Base-by-base conservation (phyloP, 2,113 vertebrate species). In the Terrapene triunguis region DNA sequence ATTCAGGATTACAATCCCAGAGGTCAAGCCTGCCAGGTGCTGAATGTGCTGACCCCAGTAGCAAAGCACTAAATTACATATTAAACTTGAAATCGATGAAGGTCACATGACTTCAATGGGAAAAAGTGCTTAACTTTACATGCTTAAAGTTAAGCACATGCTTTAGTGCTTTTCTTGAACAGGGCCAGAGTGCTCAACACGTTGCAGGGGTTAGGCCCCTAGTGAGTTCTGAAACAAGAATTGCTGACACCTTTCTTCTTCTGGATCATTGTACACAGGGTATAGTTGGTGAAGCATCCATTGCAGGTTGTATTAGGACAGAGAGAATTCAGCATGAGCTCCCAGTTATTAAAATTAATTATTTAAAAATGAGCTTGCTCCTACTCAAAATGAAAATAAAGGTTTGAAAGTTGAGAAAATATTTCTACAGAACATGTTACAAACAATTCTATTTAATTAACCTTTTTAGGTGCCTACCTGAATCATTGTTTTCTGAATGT, bases 331-430 rank as follows among this genome's bases (percentile, higher is more conserved):
- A 0, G 50, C n/a, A 42, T 13, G 1, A 35, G 57, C 83, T 83
- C 42, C 32, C 47, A 1, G 25, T 57, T 72, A 72, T 72, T 94
- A 88, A 4, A 79, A 32, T 65, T 29, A 82, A 42, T 32, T 93
- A 92, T 86, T 42, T 51, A 82, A 42, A 69, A 88, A 38, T 83
- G 91, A 87, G 74, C 57, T 44, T 55, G 59, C 54, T 88, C 72
- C 84, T 91, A 80, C 86, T 94, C 42, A 44, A 84, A 83, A 50
- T 72, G 91, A 55, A 27, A 16, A 48, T 72, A 50, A 55, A 85
- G 84, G 62, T 92, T 92, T 25, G 82, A 92, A 92, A 95, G 78
- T 85, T 84, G 87, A 59, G 90, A 10, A 29, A 82, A 80, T 90
- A 89, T 95, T 97, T 79, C 54, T 51, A 79, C 35, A 35, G 85